These are phyloP conservation scores for Gymnoscopelus braueri DNA, from an alignment of 2,797 vertebrate species.

Conservation along the genomic window DNA sequence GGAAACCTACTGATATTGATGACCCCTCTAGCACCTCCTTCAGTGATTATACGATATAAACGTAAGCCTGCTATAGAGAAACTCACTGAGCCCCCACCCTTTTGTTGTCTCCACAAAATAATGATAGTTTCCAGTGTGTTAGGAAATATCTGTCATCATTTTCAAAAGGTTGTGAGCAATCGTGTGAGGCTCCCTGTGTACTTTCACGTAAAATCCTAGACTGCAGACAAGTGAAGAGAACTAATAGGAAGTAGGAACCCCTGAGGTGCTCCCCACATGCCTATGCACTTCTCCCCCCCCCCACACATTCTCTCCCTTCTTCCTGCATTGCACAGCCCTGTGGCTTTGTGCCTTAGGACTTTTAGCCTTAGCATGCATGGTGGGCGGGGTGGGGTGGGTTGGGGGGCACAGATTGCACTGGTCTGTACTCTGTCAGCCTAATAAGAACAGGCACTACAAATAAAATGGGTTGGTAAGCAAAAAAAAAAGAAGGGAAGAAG, in stretches of 20 bases:
- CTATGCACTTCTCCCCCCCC: not conserved
- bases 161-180: slow-evolving; percentile 47
- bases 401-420: slow-evolving; percentile 54
- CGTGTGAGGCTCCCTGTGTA: slow-evolving; percentile 35
- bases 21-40: too few relatives aligned
- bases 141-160: slow-evolving; percentile 9
- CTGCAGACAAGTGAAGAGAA: slow-evolving; percentile 44
- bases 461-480: slow-evolving; percentile 55
- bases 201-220: slow-evolving; percentile 36
- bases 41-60: too few relatives aligned
- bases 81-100: slow-evolving; percentile 12
- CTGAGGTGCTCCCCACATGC: slow-evolving; percentile 45
- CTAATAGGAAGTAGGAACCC: slow-evolving; percentile 50
- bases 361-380: slow-evolving; percentile 48
- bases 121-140: slow-evolving; percentile 21
- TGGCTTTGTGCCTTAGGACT: slow-evolving; percentile 66
- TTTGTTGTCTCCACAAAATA: slow-evolving; percentile 24
- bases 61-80: slow-evolving; percentile 18
- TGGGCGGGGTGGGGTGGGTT: slow-evolving; percentile 31
- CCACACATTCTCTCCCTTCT: not conserved
- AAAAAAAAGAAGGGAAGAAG: not conserved
- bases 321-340: slow-evolving; percentile 34
- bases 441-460: slow-evolving; percentile 69
- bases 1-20: too few relatives aligned
- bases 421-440: slow-evolving; percentile 66